Base-by-base conservation (phyloP, 53 echinoderm and acorn worm genomes). In the Stichopus horrens region DNA sequence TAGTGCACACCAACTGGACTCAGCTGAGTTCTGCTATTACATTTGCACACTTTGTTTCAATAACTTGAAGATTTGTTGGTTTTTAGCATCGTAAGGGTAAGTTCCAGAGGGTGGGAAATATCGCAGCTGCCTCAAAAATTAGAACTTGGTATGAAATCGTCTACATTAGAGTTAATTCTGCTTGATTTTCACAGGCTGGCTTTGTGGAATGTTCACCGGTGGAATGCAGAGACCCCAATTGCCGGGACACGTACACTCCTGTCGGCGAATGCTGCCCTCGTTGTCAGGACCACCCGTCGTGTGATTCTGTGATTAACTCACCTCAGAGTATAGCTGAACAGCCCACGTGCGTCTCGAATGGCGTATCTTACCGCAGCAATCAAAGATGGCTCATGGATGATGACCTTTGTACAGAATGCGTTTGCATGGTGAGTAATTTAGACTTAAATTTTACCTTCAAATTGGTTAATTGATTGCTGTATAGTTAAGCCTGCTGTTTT, bases 191-290 rank as follows among this genome's bases (percentile, higher is more conserved):
- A 76, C 77, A 95, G 95, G 84, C 88, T 13, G 93, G 95, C 22
- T 79, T 91, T 52, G 88, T 98, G 8, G 83, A 85, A 13, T 98
- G 98, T 76, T 83, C 81, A 13, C 83, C 88, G 9, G 88, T 91
- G 52, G 82, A 81, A 57, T 98, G 98, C 81, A 93, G 92, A 7
- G 60, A 55, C 5, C 86, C 88, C 23, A 91, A 90, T 88, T 95
- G 95, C 79, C 90, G 75, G 13, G 88, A 93, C 56, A 91, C 92
- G 14, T 95, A 95, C 90, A 95, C 92, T 5, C 95, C 95, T 4
- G 79, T 89, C 10, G 98, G 92, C 53, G 94, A 94, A 90, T 97
- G 98, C 94, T 97, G 98, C 92, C 98, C 98, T 88, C 92, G 88
- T 14, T 97, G 98, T 90, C 93, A 86, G 79, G 85, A 88, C 54